These are phyloP conservation scores for Charanyca ferruginea DNA, from an alignment of 2,888 invertebrate species.

Conservation along the genomic window DNA sequence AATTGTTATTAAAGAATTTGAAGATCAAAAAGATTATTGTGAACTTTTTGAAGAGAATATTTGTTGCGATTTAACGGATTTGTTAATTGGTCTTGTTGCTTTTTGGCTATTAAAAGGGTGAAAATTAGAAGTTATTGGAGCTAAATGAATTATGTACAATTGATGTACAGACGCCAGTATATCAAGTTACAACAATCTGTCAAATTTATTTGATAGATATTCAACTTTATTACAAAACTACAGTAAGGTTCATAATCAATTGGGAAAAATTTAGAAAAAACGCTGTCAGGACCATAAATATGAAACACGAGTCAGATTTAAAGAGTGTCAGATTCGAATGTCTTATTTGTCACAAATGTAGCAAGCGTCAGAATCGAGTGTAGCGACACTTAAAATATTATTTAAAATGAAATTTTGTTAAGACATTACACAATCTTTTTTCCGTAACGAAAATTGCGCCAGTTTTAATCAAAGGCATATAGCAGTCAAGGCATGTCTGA, in stretches of 20 bases:
- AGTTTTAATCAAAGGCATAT: conserved; percentile 8
- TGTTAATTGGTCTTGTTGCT: conserved; percentile 1
- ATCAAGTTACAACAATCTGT: too few species aligned
- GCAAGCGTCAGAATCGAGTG: too few species aligned
- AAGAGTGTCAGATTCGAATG: too few species aligned
- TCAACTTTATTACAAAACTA: too few species aligned
- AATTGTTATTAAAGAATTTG: conserved; percentile 44
- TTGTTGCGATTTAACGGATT: conserved; percentile 7
- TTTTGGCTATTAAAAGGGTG: background rate
- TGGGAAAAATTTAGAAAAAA: too few species aligned
- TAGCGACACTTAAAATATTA: background rate
- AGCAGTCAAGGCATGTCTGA: conserved; percentile 12
- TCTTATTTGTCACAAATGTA: too few species aligned
- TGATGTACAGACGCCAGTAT: too few species aligned
- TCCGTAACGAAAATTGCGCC: background rate
- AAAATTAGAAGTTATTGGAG: background rate
- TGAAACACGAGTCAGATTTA: too few species aligned
- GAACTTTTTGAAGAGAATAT: background rate
- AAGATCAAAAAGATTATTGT: conserved; percentile 41
- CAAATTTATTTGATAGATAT: too few species aligned
- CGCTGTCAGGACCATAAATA: too few species aligned
- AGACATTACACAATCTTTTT: background rate
- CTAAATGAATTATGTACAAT: background rate
- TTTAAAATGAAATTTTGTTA: background rate
- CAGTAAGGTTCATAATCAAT: too few species aligned